Base-by-base conservation (phyloP, 2,797 vertebrate species). In the Rhynchotus rufescens region DNA sequence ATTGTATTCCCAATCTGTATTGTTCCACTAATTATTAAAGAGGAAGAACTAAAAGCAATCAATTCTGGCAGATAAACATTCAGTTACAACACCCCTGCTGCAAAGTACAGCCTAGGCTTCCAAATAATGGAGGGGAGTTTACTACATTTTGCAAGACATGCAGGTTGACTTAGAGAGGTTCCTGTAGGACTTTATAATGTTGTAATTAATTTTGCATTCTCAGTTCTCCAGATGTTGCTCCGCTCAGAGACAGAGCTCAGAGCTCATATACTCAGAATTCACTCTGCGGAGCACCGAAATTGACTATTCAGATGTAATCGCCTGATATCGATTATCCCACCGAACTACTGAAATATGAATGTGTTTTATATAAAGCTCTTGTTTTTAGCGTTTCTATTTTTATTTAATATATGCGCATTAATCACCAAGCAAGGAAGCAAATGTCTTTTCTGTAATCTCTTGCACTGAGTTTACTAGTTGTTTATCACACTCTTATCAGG, bases 11-110 rank as follows among this genome's bases (percentile, higher is more conserved):
- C 93, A 94, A 86, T 88, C 93, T 96, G 92, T 89, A 95, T 87
- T 93, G 93, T 94, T 90, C 71, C 93, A 96, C 94, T 96, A 96
- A 97, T 96, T 96, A 96, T 96, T 96, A 94, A 95, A 96, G 81
- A 94, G 86, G 57, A 95, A 62, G 76, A 92, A 93, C 92, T 94
- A 92, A 94, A 94, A 94, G 88, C 90, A 96, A 90, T 94, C 88
- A 87, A 90, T 94, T 92, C 71, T 2, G 3, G 2, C 93, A 93
- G 88, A 94, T 80, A 95, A 95, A 90, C 81, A 90, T 79, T 83
- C 51, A 52, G 75, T 80, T 86, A 83, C 51, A 85, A 54, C 80
- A 64, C 66, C 90, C 67, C 80, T 86, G 42, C 56, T 68, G 84
- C 76, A 83, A 94, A 86, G 44, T 85, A 32, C 62, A 78, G 78